These are phyloP conservation scores for Antrozous pallidus DNA, from an alignment of 2,797 vertebrate species.

Conservation along the genomic window DNA sequence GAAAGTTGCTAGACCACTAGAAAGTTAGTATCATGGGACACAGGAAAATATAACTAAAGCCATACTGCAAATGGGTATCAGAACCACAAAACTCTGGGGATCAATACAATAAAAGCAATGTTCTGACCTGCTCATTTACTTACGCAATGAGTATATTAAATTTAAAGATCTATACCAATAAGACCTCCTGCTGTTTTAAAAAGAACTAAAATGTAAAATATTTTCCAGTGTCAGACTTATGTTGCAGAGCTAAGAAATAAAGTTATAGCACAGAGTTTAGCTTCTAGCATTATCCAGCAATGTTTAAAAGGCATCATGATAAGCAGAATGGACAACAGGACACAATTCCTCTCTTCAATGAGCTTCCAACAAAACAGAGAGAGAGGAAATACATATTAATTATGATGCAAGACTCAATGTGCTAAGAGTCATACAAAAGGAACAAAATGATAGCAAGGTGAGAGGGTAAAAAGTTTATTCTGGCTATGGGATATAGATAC, in stretches of 20 bases:
- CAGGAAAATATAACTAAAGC: neutral
- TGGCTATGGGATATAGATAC: neutral
- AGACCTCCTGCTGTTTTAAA: neutral
- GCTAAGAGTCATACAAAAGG: neutral
- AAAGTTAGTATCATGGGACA: neutral
- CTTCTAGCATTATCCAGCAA: neutral
- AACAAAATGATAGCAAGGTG: neutral
- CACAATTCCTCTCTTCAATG: neutral
- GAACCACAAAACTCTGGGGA: neutral
- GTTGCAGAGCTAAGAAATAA: neutral
- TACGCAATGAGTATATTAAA: neutral
- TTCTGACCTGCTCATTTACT: neutral
- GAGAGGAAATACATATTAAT: neutral
- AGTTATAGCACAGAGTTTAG: neutral
- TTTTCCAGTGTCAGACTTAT: neutral
- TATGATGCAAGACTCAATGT: neutral
- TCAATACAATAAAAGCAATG: neutral
- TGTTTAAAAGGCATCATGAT: neutral
- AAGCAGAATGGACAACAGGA: neutral
- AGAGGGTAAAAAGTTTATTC: neutral
- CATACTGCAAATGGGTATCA: neutral
- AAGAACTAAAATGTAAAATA: conserved; percentile 7
- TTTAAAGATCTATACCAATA: neutral
- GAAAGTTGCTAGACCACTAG: neutral
- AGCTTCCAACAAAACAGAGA: neutral